Base-by-base conservation (phyloP, 2,113 vertebrate genomes). In the Notothenia coriiceps region DNA sequence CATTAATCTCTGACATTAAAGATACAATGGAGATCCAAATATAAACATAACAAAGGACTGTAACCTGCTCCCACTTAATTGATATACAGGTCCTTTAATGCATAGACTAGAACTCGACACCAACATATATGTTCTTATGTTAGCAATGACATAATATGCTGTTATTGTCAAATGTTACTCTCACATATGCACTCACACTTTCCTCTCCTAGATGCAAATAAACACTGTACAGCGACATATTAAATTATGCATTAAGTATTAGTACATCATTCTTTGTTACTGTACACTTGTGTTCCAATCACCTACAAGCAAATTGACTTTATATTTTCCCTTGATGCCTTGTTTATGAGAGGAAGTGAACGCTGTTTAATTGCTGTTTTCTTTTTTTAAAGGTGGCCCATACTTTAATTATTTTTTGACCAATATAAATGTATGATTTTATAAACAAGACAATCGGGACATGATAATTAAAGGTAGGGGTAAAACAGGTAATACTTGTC, bases 1-100 rank as follows among this genome's bases (percentile, higher is more conserved):
- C 79, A 78, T 77, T 86, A 49, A 85, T 69, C 49, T 85, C 70
- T 84, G 88, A 78, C 86, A 80, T 60, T 74, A 47, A 63, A 80
- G 56, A 73, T 62, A 25, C 63, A 70, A 5, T 70, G 75, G 54
- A 52, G 55, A 61, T 74, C 61, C 52, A 79, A 60, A 84, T 78
- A 77, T 66, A 70, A 60, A 84, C 29, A 69, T 47, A 76, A 78
- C 59, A 43, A 11, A 68, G 50, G 55, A 60, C 47, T 66, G 13
- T 25, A 33, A 77, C 82, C 62, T 70, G 65, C 55, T 71, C 43
- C 77, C 8, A 1, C 63, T 57, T 50, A 70, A 61, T 10, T 55
- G 9, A 74, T 73, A 55, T 65, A 65, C 43, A 70, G 25, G 5
- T 61, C 18, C 70, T 62, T 63, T 25, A 15, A 73, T 68, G 71